Conservation (phyloP, 1,140 invertebrate genomes). For the Bombus waltoni region DNA sequence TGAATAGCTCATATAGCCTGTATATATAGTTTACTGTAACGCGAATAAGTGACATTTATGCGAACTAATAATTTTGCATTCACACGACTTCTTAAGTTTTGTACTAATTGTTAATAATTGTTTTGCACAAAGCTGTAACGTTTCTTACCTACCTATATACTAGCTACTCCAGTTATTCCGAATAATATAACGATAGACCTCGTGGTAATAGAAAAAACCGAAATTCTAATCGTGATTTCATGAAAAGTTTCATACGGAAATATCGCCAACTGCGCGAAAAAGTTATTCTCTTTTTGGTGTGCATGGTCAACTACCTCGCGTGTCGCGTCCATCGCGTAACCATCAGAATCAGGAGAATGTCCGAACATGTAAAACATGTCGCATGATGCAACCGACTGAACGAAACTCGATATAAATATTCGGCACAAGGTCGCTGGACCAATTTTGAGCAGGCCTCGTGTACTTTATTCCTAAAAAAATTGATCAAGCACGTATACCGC, state of each 20-base stretch:
- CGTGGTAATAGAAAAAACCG: not conserved
- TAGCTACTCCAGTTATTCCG: not conserved
- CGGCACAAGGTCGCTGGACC: constrained; percentile 72
- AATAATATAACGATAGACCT: not conserved
- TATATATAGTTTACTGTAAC: not conserved
- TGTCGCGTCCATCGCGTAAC: constrained; percentile 19
- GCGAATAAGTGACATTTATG: not conserved
- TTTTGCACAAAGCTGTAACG: not conserved
- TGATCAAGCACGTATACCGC: too few relatives aligned
- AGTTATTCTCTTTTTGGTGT: not conserved
- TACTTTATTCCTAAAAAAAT: not conserved
- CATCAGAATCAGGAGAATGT: not conserved
- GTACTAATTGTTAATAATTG: not conserved
- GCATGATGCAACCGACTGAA: constrained; percentile 48
- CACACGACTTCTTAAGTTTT: too few relatives aligned
- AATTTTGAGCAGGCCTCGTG: constrained; percentile 29
- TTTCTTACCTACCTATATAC: not conserved
- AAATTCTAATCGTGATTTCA: not conserved
- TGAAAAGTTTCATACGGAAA: not conserved
- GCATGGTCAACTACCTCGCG: constrained; percentile 48
- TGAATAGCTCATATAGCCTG: too few relatives aligned
- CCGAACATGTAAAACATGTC: constrained; percentile 43
- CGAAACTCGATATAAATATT: constrained; percentile 56
- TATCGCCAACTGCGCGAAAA: not conserved
- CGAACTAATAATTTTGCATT: not conserved